Conservation (phyloP, 1,140 invertebrate genomes). For the Lycorma delicatula region DNA sequence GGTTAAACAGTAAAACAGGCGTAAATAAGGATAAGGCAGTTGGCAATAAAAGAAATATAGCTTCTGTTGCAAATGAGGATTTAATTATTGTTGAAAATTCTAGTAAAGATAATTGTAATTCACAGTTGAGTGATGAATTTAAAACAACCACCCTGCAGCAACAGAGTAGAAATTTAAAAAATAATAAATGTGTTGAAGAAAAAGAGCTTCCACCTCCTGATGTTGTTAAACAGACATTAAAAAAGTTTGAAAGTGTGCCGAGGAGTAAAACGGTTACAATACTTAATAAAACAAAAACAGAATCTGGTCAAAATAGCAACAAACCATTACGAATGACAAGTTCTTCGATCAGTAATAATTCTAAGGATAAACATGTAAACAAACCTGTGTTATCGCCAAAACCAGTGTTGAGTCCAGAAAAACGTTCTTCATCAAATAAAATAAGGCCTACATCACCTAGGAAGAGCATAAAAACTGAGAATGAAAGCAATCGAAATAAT, state of each 20-base stretch:
- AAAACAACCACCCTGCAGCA: too few relatives aligned
- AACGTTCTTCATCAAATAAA: slow-evolving; percentile 9
- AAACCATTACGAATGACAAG: background rate
- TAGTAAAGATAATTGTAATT: background rate
- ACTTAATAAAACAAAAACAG: background rate
- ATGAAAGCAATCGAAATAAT: background rate
- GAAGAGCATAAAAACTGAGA: background rate
- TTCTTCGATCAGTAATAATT: background rate
- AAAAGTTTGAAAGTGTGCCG: slow-evolving; percentile 63
- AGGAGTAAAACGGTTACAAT: slow-evolving; percentile 15
- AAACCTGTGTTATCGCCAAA: slow-evolving; percentile 26
- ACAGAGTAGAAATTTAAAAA: background rate
- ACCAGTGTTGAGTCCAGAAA: slow-evolving; percentile 22
- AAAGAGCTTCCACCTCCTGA: slow-evolving; percentile 75
- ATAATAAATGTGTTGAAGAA: slow-evolving; percentile 55
- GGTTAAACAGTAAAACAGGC: slow-evolving; percentile 11
- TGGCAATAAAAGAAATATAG: slow-evolving; percentile 6
- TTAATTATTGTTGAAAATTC: slow-evolving; percentile 38
- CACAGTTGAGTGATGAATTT: slow-evolving; percentile 5
- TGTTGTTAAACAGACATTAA: slow-evolving; percentile 72
- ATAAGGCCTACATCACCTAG: slow-evolving; percentile 11
- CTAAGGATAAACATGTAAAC: slow-evolving; percentile 3
- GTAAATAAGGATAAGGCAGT: background rate
- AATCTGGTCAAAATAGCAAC: background rate
- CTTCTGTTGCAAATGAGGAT: slow-evolving; percentile 37